Conservation (phyloP, 1,140 invertebrate genomes). For the Drosophila paulistorum region DNA sequence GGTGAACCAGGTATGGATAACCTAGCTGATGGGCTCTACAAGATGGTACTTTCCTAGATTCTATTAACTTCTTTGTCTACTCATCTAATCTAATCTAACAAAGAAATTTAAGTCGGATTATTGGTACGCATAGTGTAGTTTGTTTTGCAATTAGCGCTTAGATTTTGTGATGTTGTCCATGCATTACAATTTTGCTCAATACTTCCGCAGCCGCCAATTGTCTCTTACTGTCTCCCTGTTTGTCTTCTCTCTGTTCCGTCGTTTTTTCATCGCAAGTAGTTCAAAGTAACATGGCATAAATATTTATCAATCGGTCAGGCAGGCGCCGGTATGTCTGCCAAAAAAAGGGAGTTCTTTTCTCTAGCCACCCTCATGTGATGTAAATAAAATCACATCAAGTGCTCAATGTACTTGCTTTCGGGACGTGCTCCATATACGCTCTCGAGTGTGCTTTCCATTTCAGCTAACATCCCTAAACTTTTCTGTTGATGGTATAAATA, state of each 20-base stretch:
- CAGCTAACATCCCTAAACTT: constrained; percentile 54
- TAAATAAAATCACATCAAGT: constrained; percentile 73
- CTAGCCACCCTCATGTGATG: constrained; percentile 32
- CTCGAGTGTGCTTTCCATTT: constrained; percentile 78
- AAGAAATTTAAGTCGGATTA: too few species aligned
- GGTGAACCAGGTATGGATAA: too few species aligned
- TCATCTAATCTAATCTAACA: too few species aligned
- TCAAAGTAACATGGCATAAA: constrained; percentile 57
- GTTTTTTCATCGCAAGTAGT: constrained; percentile 42
- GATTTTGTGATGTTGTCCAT: constrained; percentile 11
- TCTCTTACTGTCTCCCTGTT: constrained; percentile 21
- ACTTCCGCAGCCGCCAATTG: constrained; percentile 29
- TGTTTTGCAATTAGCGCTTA: neutral
- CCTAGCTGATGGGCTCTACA: too few species aligned
- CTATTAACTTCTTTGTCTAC: too few species aligned
- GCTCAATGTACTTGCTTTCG: constrained; percentile 56
- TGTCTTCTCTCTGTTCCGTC: constrained; percentile 34
- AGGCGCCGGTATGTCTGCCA: constrained; percentile 57
- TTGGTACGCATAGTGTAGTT: too few species aligned
- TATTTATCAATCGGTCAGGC: constrained; percentile 62
- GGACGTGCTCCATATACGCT: constrained; percentile 75
- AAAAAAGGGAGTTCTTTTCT: constrained; percentile 26
- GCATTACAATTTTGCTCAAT: constrained; percentile 42
- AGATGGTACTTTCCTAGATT: too few species aligned
- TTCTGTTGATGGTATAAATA: constrained; percentile 61